Evolutionary conservation across 2,888 invertebrate genomes (phyloP).

Genomic region (Pseudoips prasinana): DNA sequence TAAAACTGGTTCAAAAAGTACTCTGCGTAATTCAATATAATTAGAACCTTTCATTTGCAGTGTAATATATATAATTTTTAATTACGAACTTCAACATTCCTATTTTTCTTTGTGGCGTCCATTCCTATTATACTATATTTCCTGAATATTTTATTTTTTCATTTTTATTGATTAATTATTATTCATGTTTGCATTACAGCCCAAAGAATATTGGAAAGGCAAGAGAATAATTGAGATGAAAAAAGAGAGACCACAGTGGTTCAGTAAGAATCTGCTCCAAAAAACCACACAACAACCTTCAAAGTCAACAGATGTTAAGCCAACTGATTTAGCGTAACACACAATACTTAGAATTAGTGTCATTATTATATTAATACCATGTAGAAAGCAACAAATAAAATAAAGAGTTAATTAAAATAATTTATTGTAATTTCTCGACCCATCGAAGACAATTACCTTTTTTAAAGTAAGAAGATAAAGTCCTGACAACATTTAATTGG

Average conservation of each 20-base stretch:
- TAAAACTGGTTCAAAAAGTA: no score
- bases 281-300: constrained; percentile 88
- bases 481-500: background rate
- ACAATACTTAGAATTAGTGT: constrained; percentile 1
- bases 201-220: constrained; percentile 83
- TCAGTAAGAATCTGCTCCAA: constrained; percentile 91
- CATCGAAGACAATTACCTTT: background rate
- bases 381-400: constrained; percentile 11
- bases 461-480: background rate
- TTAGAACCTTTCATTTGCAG: no score
- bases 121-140: no score
- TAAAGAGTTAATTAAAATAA: constrained; percentile 14
- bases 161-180: no score
- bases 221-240: constrained; percentile 93
- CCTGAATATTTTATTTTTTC: no score
- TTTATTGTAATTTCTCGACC: no score
- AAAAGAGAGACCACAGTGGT: constrained; percentile 93
- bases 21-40: no score
- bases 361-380: constrained; percentile 5
- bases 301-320: constrained; percentile 87
- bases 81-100: no score
- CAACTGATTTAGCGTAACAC: constrained; percentile 85
- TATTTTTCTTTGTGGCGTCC: no score
- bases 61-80: no score
- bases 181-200: no score